phyloP scores from a whole-genome alignment of 2,797 vertebrate species.

The Eupleurogrammus muticus region DNA sequence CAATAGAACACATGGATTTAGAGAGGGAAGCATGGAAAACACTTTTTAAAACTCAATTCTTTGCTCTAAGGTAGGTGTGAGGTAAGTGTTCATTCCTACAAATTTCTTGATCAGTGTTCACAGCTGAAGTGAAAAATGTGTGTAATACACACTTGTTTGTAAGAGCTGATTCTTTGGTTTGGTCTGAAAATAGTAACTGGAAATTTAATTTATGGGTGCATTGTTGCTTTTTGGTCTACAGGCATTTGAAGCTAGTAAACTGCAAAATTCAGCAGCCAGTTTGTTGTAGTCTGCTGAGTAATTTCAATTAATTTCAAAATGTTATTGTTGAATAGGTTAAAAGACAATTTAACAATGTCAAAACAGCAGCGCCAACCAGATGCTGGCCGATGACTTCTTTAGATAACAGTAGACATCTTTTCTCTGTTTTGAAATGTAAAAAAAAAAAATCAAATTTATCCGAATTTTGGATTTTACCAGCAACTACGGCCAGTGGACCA shows the following conservation, averaged over 20 bases:
- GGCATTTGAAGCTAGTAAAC: conserved; percentile 48
- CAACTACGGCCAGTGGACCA: conserved; percentile 41
- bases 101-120: background rate
- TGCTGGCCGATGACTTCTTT: background rate
- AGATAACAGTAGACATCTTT: background rate
- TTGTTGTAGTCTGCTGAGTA: conserved; percentile 1
- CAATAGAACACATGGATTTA: background rate
- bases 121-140: conserved; percentile 14
- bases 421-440: background rate
- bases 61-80: conserved; percentile 67
- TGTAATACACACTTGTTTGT: conserved; percentile 16
- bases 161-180: conserved; percentile 38
- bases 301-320: background rate
- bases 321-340: too few relatives aligned
- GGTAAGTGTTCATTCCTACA: conserved; percentile 65
- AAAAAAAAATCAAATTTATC: background rate
- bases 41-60: conserved; percentile 18
- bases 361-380: background rate
- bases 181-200: conserved; percentile 32
- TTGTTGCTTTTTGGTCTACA: conserved; percentile 50
- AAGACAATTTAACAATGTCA: too few relatives aligned
- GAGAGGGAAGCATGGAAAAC: conserved; percentile 39
- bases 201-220: conserved; percentile 33
- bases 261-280: conserved; percentile 17
- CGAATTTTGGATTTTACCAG: conserved; percentile 55